Conservation (phyloP, 2,113 vertebrate species). For the Eptatretus burgeri region DNA sequence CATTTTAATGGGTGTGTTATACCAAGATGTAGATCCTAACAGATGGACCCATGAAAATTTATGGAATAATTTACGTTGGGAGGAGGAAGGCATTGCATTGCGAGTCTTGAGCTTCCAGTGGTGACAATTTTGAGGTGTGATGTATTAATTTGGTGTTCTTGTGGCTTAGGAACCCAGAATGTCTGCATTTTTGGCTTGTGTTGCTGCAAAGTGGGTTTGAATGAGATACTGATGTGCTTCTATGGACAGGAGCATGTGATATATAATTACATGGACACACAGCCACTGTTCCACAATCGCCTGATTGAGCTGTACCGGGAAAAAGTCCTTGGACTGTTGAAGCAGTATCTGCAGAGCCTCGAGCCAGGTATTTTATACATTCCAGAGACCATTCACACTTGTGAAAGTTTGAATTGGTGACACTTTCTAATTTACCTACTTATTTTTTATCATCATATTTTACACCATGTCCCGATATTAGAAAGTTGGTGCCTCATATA, state of each 20-base stretch:
- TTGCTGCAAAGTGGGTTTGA: too few relatives aligned
- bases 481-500: too few relatives aligned
- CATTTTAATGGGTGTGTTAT: too few relatives aligned
- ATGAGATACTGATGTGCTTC: not conserved
- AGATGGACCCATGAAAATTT: too few relatives aligned
- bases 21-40: too few relatives aligned
- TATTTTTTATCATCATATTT: conserved; percentile 11
- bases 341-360: conserved; percentile 48
- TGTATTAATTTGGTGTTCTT: too few relatives aligned
- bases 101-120: too few relatives aligned
- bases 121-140: too few relatives aligned
- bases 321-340: conserved; percentile 73
- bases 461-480: not conserved
- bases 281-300: conserved; percentile 61
- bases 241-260: conserved; percentile 14
- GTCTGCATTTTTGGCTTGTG: too few relatives aligned
- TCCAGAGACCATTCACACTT: conserved; percentile 8
- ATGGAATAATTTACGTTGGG: too few relatives aligned
- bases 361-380: conserved; percentile 28
- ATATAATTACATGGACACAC: conserved; percentile 47
- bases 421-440: not conserved
- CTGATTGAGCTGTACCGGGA: conserved; percentile 81
- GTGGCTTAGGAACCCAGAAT: too few relatives aligned
- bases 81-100: too few relatives aligned
- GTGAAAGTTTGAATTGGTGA: not conserved